These are phyloP conservation scores for Tragulus kanchil DNA, from an alignment of 2,113 vertebrate genomes.

Conservation along the genomic window DNA sequence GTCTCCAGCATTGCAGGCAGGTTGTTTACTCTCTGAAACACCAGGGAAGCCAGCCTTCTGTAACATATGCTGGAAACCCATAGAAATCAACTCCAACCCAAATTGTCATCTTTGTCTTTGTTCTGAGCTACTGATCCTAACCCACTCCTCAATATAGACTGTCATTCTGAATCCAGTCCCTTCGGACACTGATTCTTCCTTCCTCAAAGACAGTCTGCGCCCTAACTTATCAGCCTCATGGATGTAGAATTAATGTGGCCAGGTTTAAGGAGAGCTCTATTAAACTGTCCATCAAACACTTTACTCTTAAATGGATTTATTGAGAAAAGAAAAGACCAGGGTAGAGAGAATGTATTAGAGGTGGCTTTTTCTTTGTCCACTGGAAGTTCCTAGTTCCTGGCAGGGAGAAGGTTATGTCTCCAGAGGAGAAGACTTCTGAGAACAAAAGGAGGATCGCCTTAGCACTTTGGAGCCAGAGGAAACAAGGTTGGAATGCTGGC, in stretches of 20 bases:
- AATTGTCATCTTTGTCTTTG: neutral
- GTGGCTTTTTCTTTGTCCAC: slow-evolving; percentile 62
- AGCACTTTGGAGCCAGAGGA: neutral
- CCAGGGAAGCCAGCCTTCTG: neutral
- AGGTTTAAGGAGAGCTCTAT: slow-evolving; percentile 86
- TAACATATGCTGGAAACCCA: neutral
- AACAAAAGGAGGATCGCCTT: slow-evolving; percentile 29
- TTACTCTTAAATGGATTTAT: slow-evolving; percentile 88
- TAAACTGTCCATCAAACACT: slow-evolving; percentile 86
- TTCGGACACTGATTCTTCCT: neutral
- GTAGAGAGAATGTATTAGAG: slow-evolving; percentile 74
- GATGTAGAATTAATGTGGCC: slow-evolving; percentile 81
- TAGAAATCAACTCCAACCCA: neutral
- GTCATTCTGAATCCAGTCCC: neutral
- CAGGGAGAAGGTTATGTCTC: slow-evolving; percentile 41
- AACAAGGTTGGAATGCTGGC: neutral
- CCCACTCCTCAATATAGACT: neutral
- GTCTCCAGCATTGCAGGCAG: too few relatives aligned
- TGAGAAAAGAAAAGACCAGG: slow-evolving; percentile 79
- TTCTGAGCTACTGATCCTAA: neutral
- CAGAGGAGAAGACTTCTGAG: slow-evolving; percentile 31
- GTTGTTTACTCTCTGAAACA: too few relatives aligned
- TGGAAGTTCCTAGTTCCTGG: slow-evolving; percentile 71
- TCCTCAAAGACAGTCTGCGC: accelerated
- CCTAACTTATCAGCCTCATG: neutral